phyloP scores from a whole-genome alignment of 2,888 invertebrate species.

The Eupithecia abbreviata region DNA sequence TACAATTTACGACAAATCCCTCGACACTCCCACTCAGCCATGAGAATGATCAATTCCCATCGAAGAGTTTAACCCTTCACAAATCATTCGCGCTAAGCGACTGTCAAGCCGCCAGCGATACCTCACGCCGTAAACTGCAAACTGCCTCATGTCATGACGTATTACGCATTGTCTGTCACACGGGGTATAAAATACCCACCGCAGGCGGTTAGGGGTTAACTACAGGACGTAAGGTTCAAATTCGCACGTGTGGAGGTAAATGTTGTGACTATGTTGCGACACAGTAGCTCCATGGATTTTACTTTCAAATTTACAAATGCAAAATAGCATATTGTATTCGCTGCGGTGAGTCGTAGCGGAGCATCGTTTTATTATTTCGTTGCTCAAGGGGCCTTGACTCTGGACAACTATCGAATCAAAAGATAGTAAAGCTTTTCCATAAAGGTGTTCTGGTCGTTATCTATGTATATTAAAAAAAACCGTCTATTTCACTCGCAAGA shows the following conservation, averaged over 20 bases:
- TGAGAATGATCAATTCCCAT: conserved; percentile 50
- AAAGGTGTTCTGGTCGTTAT: no score
- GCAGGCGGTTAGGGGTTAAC: conserved; percentile 44
- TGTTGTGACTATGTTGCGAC: conserved; percentile 72
- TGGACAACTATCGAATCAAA: background rate
- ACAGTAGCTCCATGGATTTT: conserved; percentile 76
- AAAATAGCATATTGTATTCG: conserved; percentile 79
- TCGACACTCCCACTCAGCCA: conserved; percentile 37
- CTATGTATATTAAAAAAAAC: no score
- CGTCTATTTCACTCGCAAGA: no score
- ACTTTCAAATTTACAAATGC: conserved; percentile 76
- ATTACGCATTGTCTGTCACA: conserved; percentile 71
- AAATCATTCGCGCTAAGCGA: conserved; percentile 77
- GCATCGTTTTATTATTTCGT: conserved; percentile 68
- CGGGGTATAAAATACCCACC: conserved; percentile 46
- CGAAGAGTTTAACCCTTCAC: conserved; percentile 64
- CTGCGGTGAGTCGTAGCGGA: conserved; percentile 57
- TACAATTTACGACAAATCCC: conserved; percentile 25
- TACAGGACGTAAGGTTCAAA: conserved; percentile 45
- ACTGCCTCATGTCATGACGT: conserved; percentile 71
- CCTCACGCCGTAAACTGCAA: conserved; percentile 65
- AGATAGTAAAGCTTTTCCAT: background rate
- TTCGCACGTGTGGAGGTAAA: conserved; percentile 24
- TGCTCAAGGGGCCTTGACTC: conserved; percentile 30
- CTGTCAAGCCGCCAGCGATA: conserved; percentile 76